phyloP scores from a whole-genome alignment of 2,113 vertebrate species.

The Pogonocichla stellata region DNA sequence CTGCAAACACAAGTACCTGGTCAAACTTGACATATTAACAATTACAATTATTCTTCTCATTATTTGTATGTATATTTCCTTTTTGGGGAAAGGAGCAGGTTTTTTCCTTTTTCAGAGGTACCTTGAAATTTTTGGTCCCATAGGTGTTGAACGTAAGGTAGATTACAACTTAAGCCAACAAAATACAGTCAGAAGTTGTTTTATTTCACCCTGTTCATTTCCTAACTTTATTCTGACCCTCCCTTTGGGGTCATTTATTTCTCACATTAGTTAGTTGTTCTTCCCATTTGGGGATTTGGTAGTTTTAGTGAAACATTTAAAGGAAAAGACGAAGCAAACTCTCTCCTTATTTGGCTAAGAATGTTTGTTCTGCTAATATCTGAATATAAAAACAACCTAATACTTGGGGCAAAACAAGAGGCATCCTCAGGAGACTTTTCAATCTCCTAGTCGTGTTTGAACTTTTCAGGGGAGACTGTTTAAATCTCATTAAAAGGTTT shows the following conservation, averaged over 20 bases:
- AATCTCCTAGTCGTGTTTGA: background rate
- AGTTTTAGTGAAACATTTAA: slow-evolving; percentile 42
- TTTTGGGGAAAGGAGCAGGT: background rate
- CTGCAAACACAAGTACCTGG: background rate
- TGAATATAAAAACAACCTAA: slow-evolving; percentile 50
- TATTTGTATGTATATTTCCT: background rate
- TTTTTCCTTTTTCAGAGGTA: background rate
- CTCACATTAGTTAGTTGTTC: slow-evolving; percentile 40
- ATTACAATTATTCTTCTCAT: background rate
- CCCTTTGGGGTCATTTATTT: slow-evolving; percentile 48
- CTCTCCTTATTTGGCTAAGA: slow-evolving; percentile 65
- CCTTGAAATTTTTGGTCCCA: background rate
- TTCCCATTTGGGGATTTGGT: slow-evolving; percentile 33
- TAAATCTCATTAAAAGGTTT: background rate
- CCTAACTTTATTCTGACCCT: slow-evolving; percentile 37
- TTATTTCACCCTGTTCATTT: slow-evolving; percentile 13
- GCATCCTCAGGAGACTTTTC: slow-evolving; percentile 37
- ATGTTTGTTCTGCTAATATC: slow-evolving; percentile 53
- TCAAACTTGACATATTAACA: background rate
- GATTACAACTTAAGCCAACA: background rate
- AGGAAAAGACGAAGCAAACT: slow-evolving; percentile 50
- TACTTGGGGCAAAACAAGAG: slow-evolving; percentile 39
- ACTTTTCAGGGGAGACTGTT: background rate
- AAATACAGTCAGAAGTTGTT: background rate
- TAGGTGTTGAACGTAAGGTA: background rate